Percentiles rank a stretch among this genome's conserved stretches.
These are phyloP conservation scores for Digitonthophagus gazella DNA, from an alignment of 2,888 invertebrate genomes.

Conservation along the genomic window DNA sequence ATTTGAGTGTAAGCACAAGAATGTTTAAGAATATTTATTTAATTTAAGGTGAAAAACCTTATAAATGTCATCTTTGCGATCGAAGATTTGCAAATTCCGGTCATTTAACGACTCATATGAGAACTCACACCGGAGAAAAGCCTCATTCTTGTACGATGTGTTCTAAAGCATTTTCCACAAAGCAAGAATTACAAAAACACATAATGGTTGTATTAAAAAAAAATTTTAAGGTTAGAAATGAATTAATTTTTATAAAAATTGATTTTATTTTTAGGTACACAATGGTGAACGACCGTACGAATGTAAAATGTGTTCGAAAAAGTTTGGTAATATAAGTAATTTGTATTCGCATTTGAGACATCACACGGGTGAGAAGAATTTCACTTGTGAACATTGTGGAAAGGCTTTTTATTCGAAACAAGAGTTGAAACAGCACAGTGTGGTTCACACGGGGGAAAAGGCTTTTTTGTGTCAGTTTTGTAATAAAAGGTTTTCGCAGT, in stretches of 20 bases:
- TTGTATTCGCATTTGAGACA: constrained; percentile 41
- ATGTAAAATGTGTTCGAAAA: constrained; percentile 41
- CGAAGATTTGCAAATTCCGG: constrained; percentile 43
- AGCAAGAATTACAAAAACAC: constrained; percentile 42
- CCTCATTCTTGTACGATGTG: constrained; percentile 39
- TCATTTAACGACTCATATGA: constrained; percentile 43
- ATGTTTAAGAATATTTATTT: background rate
- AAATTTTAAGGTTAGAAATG: background rate
- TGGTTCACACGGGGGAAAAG: constrained; percentile 42
- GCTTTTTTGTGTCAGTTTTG: constrained; percentile 40
- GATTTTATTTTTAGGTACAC: constrained; percentile 36
- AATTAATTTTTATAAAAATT: background rate
- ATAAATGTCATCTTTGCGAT: constrained; percentile 42
- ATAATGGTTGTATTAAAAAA: constrained; percentile 37
- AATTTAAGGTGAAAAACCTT: constrained; percentile 41
- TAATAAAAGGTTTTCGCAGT: constrained; percentile 41
- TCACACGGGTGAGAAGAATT: constrained; percentile 42
- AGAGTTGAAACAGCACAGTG: constrained; percentile 41
- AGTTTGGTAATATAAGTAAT: constrained; percentile 42
- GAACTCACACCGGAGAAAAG: constrained; percentile 40
- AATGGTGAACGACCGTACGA: constrained; percentile 42
- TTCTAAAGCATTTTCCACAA: constrained; percentile 42
- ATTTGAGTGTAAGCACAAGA: background rate
- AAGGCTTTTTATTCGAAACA: constrained; percentile 43
- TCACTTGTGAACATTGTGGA: constrained; percentile 41